Evolutionary conservation across 2,113 vertebrate species (phyloP).

Genomic region (Pleuronectes platessa): DNA sequence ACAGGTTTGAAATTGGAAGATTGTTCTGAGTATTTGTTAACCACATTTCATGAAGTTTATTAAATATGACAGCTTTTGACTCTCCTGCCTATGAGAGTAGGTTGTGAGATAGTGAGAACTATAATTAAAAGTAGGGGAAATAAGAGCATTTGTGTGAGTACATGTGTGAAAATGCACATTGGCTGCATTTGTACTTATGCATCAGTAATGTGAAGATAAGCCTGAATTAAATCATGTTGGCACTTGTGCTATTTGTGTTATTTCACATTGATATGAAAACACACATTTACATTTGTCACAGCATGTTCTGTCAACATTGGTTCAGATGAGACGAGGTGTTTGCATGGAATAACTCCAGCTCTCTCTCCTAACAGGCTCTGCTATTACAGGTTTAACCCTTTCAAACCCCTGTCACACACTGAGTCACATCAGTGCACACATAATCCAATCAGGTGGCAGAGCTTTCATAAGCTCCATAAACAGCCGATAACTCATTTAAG

Average conservation of each 20-base stretch:
- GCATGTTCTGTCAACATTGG: not conserved
- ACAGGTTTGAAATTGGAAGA: too few species aligned
- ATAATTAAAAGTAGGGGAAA: not conserved
- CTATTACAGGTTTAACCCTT: not conserved
- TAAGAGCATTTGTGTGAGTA: not conserved
- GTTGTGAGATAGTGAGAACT: not conserved
- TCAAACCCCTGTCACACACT: not conserved
- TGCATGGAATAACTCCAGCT: not conserved
- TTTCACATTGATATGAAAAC: not conserved
- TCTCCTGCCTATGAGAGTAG: too few species aligned
- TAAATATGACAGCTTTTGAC: too few species aligned
- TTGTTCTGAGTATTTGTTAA: too few species aligned
- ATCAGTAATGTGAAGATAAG: not conserved
- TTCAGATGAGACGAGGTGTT: too few species aligned
- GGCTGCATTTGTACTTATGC: not conserved
- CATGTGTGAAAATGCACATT: not conserved
- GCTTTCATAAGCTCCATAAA: too few species aligned
- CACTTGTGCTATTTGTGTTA: not conserved
- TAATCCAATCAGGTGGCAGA: too few species aligned
- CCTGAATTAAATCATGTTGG: not conserved
- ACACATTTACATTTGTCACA: not conserved
- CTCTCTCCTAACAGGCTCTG: not conserved
- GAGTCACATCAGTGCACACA: too few species aligned
- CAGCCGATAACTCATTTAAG: too few species aligned
- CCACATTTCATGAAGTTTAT: too few species aligned